These are phyloP conservation scores for Pandemis corylana DNA, from an alignment of 2,888 invertebrate species.

Conservation along the genomic window DNA sequence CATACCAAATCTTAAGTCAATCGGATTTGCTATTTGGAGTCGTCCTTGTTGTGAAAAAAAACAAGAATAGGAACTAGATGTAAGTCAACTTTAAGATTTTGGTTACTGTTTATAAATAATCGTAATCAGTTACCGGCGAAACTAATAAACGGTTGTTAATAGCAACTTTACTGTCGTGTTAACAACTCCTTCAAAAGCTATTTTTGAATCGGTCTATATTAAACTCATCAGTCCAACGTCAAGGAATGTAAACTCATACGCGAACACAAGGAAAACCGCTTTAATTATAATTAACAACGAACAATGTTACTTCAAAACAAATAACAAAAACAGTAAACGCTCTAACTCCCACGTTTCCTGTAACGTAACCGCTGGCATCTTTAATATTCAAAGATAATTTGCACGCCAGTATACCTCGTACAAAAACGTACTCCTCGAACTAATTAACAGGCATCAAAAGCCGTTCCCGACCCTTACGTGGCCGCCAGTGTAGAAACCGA, in stretches of 20 bases:
- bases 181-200: not conserved
- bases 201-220: not conserved
- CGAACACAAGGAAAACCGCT: not conserved
- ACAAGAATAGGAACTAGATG: no score
- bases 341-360: not conserved
- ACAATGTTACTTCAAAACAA: conserved; percentile 26
- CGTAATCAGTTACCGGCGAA: no score
- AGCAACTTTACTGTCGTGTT: no score
- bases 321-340: conserved; percentile 22
- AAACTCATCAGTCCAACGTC: not conserved
- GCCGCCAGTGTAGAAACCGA: conserved; percentile 25
- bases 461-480: conserved; percentile 33
- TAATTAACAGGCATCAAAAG: conserved; percentile 41
- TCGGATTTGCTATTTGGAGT: no score
- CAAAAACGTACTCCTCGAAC: conserved; percentile 37
- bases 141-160: no score
- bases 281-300: conserved; percentile 19
- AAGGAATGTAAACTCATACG: not conserved
- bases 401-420: conserved; percentile 36
- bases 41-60: no score
- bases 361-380: conserved; percentile 29
- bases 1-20: no score
- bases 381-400: conserved; percentile 38
- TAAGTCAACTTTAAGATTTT: no score
- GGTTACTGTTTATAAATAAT: no score